These are phyloP conservation scores for Trissolcus basalis DNA, from an alignment of 1,140 invertebrate genomes.

Conservation along the genomic window DNA sequence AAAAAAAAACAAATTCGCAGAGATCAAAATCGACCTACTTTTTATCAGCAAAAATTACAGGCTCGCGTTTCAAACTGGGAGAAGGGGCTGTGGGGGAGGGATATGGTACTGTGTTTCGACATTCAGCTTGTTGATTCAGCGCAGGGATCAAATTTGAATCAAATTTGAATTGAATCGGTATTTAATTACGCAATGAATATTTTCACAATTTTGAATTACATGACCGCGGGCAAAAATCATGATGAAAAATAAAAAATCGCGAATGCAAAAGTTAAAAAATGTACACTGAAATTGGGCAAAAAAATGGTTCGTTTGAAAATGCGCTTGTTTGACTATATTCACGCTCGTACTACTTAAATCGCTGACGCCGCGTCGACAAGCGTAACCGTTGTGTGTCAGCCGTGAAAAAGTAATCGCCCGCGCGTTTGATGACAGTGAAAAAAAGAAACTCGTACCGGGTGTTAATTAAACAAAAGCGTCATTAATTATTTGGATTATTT, in stretches of 20 bases:
- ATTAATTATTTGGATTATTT: slow-evolving; percentile 43
- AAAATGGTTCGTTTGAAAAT: background rate
- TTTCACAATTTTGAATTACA: slow-evolving; percentile 9
- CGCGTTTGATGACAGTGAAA: background rate
- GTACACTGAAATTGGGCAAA: background rate
- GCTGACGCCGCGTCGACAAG: background rate
- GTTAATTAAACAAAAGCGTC: slow-evolving; percentile 32
- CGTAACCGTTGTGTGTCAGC: background rate
- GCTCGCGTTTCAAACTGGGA: no score
- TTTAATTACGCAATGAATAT: slow-evolving; percentile 31
- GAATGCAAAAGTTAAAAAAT: no score
- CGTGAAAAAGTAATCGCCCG: slow-evolving; percentile 4
- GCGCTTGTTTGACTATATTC: slow-evolving; percentile 9
- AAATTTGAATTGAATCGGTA: slow-evolving; percentile 13
- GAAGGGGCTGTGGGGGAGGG: no score
- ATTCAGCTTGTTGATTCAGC: no score
- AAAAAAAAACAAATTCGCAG: slow-evolving; percentile 6
- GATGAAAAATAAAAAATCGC: background rate
- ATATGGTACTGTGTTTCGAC: no score
- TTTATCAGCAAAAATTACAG: no score
- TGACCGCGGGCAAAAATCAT: no score
- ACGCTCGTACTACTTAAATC: slow-evolving; percentile 10
- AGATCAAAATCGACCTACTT: slow-evolving; percentile 26
- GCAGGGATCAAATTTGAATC: no score
- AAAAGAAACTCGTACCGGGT: background rate